Percentiles rank a stretch among this genome's conserved stretches.
These are phyloP conservation scores for Lophotis ruficrista DNA, from an alignment of 2,113 vertebrate species.

Conservation along the genomic window DNA sequence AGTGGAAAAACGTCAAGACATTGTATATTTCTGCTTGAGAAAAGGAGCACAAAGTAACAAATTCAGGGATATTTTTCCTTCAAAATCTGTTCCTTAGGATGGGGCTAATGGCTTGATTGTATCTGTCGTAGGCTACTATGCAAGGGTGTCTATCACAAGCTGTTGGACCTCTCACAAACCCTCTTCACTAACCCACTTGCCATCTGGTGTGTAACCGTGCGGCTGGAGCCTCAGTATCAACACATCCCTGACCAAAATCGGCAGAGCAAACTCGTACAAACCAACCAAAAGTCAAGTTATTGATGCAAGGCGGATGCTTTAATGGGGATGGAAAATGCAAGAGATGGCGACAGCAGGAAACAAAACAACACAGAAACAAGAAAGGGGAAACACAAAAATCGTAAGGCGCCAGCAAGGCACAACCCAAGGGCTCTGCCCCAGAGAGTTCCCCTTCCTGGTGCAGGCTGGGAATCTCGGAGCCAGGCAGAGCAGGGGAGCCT, in stretches of 20 bases:
- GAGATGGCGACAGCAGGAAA: neutral
- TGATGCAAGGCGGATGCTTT: neutral
- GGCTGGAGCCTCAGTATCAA: neutral
- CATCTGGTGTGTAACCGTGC: rapidly evolving
- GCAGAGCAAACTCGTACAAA: neutral
- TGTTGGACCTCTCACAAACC: rapidly evolving
- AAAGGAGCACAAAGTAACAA: neutral
- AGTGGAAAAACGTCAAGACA: rapidly evolving
- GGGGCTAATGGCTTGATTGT: rapidly evolving
- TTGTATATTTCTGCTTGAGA: neutral
- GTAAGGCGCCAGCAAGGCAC: neutral
- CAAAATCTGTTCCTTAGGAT: rapidly evolving
- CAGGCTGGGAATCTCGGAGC: too few relatives aligned
- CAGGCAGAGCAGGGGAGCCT: neutral
- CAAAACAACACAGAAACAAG: neutral
- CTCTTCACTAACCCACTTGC: rapidly evolving
- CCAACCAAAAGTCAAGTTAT: neutral
- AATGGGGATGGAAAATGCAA: neutral
- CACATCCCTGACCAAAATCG: neutral
- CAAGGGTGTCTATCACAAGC: rapidly evolving
- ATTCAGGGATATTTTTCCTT: neutral
- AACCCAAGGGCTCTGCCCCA: too few relatives aligned
- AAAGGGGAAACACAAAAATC: rapidly evolving
- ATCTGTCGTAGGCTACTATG: too few relatives aligned
- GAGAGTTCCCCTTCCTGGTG: too few relatives aligned